A percentile compares a stretch with the other conserved stretches of the same genome.
These are phyloP conservation scores for Drosophila tripunctata DNA, from an alignment of 2,888 invertebrate genomes.

Conservation along the genomic window DNA sequence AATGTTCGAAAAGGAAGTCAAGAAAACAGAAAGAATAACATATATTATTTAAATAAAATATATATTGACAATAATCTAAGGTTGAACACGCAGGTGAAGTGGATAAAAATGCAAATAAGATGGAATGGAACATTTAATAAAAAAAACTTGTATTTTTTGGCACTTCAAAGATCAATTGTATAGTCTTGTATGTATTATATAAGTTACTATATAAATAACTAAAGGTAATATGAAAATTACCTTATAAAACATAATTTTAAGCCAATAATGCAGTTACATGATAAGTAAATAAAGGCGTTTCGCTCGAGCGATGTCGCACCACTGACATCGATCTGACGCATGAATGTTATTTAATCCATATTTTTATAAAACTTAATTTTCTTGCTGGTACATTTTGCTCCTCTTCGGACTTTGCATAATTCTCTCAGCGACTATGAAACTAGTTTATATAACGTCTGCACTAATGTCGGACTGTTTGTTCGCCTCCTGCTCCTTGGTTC, in stretches of 20 bases:
- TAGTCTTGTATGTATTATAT: no score
- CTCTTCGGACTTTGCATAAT: rapidly evolving
- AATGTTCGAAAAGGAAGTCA: constrained; percentile 2
- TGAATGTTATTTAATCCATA: constrained; percentile 33
- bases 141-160: not conserved
- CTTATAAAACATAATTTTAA: no score
- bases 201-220: no score
- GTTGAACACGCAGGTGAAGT: not conserved
- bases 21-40: not conserved
- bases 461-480: constrained; percentile 27
- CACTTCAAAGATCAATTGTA: no score
- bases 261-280: no score
- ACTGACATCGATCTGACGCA: constrained; percentile 46
- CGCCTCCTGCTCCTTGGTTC: constrained; percentile 1
- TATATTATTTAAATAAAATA: not conserved
- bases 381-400: not conserved
- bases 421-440: constrained; percentile 22
- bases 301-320: constrained; percentile 1
- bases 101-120: not conserved
- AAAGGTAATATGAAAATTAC: no score
- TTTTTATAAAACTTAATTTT: not conserved
- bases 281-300: constrained; percentile 39
- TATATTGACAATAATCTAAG: not conserved
- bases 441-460: constrained; percentile 11
- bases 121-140: not conserved